phyloP scores from a whole-genome alignment of 1,140 invertebrate genomes.

The Schlechtendalia chinensis region DNA sequence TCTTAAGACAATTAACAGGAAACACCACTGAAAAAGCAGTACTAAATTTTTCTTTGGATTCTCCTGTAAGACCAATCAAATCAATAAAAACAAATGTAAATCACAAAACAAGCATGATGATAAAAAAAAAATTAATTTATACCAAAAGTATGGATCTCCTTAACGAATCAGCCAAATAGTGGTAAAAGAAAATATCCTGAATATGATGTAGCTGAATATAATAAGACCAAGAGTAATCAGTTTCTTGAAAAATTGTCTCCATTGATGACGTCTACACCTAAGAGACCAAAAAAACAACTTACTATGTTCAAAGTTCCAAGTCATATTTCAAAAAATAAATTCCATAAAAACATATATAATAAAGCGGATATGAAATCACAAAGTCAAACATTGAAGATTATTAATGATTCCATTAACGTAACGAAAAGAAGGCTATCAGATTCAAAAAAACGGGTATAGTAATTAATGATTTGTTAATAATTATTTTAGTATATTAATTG shows the following conservation, averaged over 20 bases:
- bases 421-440: conserved; percentile 3
- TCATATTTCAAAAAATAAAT: conserved; percentile 18
- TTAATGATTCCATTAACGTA: conserved; percentile 17
- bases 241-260: neutral
- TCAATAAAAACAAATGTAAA: neutral
- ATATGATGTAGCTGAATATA: too few relatives aligned
- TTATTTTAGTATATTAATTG: too few relatives aligned
- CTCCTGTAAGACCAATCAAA: conserved; percentile 33
- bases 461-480: too few relatives aligned
- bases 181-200: conserved; percentile 25
- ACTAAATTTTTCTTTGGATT: conserved; percentile 25
- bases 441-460: conserved; percentile 17
- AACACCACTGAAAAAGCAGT: neutral
- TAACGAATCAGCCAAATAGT: neutral
- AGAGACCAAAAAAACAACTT: conserved; percentile 4
- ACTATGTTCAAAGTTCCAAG: neutral
- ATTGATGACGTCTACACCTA: conserved; percentile 28
- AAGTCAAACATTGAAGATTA: neutral
- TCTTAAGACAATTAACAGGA: neutral
- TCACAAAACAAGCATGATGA: conserved; percentile 20
- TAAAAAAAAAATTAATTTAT: neutral
- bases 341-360: neutral
- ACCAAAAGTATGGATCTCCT: neutral
- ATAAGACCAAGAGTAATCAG: neutral
- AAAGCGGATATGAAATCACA: too few relatives aligned